Evolutionary conservation across 2,113 vertebrate species (phyloP).

Genomic region (Vulpes lagopus): DNA sequence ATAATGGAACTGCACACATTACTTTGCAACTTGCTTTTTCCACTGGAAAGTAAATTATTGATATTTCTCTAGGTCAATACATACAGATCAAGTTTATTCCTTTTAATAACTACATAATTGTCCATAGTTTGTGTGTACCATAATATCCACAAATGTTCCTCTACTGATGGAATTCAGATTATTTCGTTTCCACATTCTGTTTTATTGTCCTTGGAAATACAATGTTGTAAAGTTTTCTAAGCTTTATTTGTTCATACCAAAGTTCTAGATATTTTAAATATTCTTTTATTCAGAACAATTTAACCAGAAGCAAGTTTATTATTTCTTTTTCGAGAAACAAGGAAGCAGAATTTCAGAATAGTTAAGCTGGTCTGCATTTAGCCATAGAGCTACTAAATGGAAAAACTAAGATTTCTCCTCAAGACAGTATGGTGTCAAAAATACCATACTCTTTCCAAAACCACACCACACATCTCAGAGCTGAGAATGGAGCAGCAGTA

Average conservation of each 20-base stretch:
- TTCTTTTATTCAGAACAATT: conserved; percentile 31
- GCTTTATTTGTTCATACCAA: conserved; percentile 9
- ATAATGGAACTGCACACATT: background rate
- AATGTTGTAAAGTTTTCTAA: background rate
- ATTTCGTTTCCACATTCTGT: background rate
- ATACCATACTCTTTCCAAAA: background rate
- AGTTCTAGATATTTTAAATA: conserved; percentile 38
- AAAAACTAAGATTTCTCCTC: background rate
- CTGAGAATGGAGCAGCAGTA: background rate
- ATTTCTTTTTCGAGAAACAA: conserved; percentile 9
- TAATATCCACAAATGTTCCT: background rate
- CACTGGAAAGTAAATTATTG: background rate
- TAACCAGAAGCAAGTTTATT: background rate
- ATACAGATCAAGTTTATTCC: background rate
- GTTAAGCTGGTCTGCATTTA: background rate
- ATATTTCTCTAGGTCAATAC: background rate
- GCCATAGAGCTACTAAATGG: background rate
- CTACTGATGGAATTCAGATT: background rate
- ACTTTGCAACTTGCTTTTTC: background rate
- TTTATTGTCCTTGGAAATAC: conserved; percentile 17
- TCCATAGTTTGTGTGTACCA: background rate
- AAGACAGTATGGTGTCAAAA: background rate
- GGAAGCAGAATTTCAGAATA: background rate
- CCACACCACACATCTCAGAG: background rate
- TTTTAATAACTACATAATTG: background rate